A percentile compares a stretch with the other conserved stretches of the same genome.
Evolutionary conservation across 2,113 vertebrate genomes (phyloP).

Genomic region (Sylvietta virens): DNA sequence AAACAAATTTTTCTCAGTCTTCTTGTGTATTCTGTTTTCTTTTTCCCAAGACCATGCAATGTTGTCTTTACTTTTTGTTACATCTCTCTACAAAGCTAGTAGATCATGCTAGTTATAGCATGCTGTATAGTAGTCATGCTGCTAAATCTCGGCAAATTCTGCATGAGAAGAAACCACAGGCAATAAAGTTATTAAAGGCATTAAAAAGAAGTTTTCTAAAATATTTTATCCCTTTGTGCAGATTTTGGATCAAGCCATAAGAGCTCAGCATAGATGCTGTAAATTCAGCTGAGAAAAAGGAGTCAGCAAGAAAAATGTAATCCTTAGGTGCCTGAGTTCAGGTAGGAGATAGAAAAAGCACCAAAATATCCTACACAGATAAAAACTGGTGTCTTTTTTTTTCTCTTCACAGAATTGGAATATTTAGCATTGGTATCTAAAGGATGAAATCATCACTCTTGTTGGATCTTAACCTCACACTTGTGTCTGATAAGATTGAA

Average conservation of each 20-base stretch:
- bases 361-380: neutral
- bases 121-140: neutral
- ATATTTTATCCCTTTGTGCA: neutral
- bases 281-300: neutral
- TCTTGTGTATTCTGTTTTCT: neutral
- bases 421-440: neutral
- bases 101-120: neutral
- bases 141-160: neutral
- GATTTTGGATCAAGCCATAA: neutral
- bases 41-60: neutral
- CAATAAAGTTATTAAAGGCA: no score
- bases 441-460: neutral
- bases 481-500: neutral
- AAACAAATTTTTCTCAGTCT: neutral
- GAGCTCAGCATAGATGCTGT: neutral
- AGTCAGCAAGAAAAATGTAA: neutral
- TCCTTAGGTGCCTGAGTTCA: neutral
- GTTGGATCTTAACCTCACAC: neutral
- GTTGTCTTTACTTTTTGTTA: neutral
- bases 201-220: neutral
- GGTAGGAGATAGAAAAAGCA: neutral
- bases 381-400: neutral
- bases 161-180: neutral
- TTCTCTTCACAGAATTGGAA: neutral
- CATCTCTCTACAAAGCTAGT: neutral